These are phyloP conservation scores for Smutsia temminckii DNA, from an alignment of 2,797 vertebrate genomes.

Conservation along the genomic window DNA sequence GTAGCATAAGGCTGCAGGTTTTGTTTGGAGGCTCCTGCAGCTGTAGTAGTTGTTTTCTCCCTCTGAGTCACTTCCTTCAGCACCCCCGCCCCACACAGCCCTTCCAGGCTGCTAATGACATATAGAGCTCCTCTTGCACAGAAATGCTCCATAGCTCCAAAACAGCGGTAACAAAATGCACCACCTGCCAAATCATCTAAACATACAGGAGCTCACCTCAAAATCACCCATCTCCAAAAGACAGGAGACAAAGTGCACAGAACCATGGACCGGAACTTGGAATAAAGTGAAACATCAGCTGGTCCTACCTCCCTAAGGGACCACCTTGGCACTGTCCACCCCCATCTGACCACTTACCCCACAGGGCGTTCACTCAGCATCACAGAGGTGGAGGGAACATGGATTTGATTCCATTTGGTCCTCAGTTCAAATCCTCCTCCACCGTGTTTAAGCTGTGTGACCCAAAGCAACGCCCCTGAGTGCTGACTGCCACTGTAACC, in stretches of 20 bases:
- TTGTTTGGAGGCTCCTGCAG: background rate
- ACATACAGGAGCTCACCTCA: rapidly evolving
- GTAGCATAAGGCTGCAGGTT: background rate
- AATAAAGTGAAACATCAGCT: background rate
- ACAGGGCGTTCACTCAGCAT: rapidly evolving
- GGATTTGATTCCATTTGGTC: background rate
- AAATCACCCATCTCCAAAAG: background rate
- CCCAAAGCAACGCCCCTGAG: background rate
- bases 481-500: rapidly evolving
- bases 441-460: background rate
- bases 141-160: background rate
- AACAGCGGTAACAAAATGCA: background rate
- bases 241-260: background rate
- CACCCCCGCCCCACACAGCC: background rate
- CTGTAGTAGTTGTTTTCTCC: background rate
- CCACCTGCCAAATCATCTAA: background rate
- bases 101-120: background rate
- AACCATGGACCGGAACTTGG: rapidly evolving
- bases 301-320: background rate
- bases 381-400: rapidly evolving
- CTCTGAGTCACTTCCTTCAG: conserved; percentile 28
- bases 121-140: rapidly evolving
- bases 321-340: background rate
- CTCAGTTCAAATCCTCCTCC: background rate
- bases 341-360: background rate